Evolutionary conservation across 2,113 vertebrate species (phyloP), one percentile per base, ranked within the genome.

Genomic region (Capreolus pygargus): DNA sequence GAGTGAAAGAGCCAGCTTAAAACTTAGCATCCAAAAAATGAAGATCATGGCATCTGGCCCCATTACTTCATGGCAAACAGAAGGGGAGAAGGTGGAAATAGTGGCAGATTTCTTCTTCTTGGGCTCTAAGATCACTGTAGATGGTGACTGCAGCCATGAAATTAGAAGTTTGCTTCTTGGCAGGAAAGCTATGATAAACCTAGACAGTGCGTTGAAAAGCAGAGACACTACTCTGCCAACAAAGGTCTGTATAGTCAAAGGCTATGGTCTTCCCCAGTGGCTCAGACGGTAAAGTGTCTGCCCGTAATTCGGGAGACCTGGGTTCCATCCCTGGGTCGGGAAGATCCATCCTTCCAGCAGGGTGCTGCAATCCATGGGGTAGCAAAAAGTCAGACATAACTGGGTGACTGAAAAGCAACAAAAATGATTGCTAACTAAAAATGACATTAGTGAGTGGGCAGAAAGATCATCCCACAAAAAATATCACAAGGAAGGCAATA

Each of bases 271-370:
- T 74, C 36, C 21, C 67, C 67, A 23, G 19, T 39, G n/a, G n/a
- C 67, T 39, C 67, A 74, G 67, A 39, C 13, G 10, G 21, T 39
- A 25, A 74, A 74, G 10, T 3, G 0, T 74, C 67, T 70, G n/a
- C n/a, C 67, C 0, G 0, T 19, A 70, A 23, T 70, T 70, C 0
- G 0, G 10, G 67, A 74, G 67, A 74, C 67, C 36, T 39, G 67
- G 36, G 21, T 74, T 39, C n/a, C 67, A 74, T 39, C 67, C 5
- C 36, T 74, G 36, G 10, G 21, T 39, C 0, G 1, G 19, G 67
- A 74, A 25, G 67, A 39, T 39, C 36, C 36, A 39, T 11, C 67
- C 36, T 10, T 74, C n/a, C 67, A 74, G 67, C 36, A 39, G 67
- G 19, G n/a, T 23, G 67, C 67, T 39, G 6, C 10, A 13, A 21